Conservation (phyloP, 2,797 vertebrate species). For the Fistularia commersonii region DNA sequence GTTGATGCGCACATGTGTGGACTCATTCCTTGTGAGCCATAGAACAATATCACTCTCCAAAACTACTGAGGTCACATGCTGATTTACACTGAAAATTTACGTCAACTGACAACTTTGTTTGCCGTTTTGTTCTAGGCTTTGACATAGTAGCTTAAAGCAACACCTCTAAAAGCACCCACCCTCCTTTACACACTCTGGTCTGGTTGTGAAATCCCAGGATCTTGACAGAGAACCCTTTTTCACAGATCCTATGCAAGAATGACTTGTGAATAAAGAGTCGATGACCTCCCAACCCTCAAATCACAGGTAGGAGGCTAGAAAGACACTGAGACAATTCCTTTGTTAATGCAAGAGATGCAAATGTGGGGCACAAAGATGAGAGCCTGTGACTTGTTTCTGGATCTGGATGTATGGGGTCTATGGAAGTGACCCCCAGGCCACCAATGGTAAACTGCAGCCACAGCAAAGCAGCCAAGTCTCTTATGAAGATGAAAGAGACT, state of each 20-base stretch:
- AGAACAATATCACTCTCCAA: too few relatives aligned
- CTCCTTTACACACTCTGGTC: neutral
- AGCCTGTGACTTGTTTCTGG: conserved; percentile 8
- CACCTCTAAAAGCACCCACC: conserved; percentile 31
- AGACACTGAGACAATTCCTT: conserved; percentile 15
- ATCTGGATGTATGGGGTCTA: too few relatives aligned
- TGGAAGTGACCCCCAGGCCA: too few relatives aligned
- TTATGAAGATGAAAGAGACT: conserved; percentile 5
- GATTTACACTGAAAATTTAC: too few relatives aligned
- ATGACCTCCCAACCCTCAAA: conserved; percentile 1
- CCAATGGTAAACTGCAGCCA: neutral
- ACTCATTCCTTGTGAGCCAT: too few relatives aligned
- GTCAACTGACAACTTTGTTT: conserved; percentile 45
- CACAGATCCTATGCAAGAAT: neutral
- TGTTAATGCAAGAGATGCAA: conserved; percentile 2
- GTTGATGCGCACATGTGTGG: too few relatives aligned
- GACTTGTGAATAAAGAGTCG: too few relatives aligned
- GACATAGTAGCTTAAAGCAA: conserved; percentile 51
- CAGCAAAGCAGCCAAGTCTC: conserved; percentile 33
- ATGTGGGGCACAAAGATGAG: too few relatives aligned
- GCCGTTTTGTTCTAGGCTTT: conserved; percentile 20
- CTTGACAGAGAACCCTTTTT: conserved; percentile 21
- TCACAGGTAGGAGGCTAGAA: conserved; percentile 4
- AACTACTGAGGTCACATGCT: too few relatives aligned
- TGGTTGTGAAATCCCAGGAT: conserved; percentile 57